A percentile compares a stretch with the other conserved stretches of the same genome.
phyloP scores from a whole-genome alignment of 2,888 invertebrate species.

The Saturnia japonica region DNA sequence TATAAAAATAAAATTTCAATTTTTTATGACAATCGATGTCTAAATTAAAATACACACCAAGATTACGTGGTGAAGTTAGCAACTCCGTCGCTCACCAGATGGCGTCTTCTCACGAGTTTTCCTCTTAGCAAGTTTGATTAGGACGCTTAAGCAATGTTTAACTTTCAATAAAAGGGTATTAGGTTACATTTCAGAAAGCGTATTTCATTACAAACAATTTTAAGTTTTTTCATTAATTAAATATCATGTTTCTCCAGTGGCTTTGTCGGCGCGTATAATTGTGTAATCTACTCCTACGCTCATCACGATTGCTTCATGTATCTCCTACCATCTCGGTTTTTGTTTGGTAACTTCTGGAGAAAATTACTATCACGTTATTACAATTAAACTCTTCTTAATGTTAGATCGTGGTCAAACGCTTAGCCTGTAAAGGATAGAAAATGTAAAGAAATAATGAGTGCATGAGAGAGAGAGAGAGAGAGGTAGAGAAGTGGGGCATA shows the following conservation, averaged over 20 bases:
- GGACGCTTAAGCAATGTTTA: conserved; percentile 9
- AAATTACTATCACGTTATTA: too few species aligned
- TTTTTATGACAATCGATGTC: not conserved
- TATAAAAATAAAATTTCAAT: not conserved
- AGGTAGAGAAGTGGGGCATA: too few species aligned
- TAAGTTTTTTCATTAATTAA: not conserved
- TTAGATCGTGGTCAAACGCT: too few species aligned
- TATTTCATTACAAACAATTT: not conserved
- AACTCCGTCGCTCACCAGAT: not conserved
- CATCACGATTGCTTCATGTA: not conserved
- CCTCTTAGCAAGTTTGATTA: conserved; percentile 10
- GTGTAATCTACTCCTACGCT: not conserved
- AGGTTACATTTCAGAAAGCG: not conserved
- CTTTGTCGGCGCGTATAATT: not conserved
- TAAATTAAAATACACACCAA: not conserved
- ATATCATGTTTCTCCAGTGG: not conserved
- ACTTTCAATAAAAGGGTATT: conserved; percentile 11
- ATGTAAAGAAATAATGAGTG: too few species aligned
- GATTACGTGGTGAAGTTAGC: not conserved
- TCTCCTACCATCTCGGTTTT: too few species aligned
- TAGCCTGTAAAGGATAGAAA: too few species aligned
- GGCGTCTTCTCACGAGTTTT: not conserved
- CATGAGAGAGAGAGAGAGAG: too few species aligned
- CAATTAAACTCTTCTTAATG: too few species aligned
- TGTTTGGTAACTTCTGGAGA: too few species aligned